Evolutionary conservation across 2,888 invertebrate species (phyloP).

Genomic region (Agonopterix subpropinquella): DNA sequence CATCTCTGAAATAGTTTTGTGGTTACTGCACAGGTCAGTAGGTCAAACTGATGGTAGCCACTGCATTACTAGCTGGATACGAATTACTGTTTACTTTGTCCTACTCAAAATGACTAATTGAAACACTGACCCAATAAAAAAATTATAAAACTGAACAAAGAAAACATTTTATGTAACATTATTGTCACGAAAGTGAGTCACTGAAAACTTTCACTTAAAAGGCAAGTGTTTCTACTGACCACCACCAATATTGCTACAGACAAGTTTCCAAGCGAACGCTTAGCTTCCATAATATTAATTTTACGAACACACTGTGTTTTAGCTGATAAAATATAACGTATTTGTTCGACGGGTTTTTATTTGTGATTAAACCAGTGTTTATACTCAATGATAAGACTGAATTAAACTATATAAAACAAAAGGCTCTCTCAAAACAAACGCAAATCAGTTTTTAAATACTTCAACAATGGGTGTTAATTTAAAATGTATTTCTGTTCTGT

Average conservation of each 20-base stretch:
- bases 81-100: background rate
- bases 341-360: background rate
- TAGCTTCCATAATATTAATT: conserved; percentile 6
- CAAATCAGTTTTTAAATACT: background rate
- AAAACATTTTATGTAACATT: conserved; percentile 24
- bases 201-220: conserved; percentile 46
- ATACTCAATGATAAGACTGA: conserved; percentile 6
- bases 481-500: conserved; percentile 14
- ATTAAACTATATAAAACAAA: conserved; percentile 1
- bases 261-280: conserved; percentile 10
- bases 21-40: conserved; percentile 18
- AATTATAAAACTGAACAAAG: conserved; percentile 24
- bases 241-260: conserved; percentile 15
- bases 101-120: conserved; percentile 32
- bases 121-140: conserved; percentile 33
- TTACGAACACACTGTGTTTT: conserved; percentile 32
- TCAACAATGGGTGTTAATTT: conserved; percentile 9
- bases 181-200: conserved; percentile 37
- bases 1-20: conserved; percentile 1
- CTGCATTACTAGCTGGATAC: background rate
- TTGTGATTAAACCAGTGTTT: background rate
- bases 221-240: conserved; percentile 17
- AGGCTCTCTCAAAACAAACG: background rate
- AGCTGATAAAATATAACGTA: background rate
- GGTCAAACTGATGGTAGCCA: conserved; percentile 15